Evolutionary conservation across 2,888 invertebrate genomes (phyloP), one percentile per base, ranked within the genome.

Genomic region (Amphipoea lucens): DNA sequence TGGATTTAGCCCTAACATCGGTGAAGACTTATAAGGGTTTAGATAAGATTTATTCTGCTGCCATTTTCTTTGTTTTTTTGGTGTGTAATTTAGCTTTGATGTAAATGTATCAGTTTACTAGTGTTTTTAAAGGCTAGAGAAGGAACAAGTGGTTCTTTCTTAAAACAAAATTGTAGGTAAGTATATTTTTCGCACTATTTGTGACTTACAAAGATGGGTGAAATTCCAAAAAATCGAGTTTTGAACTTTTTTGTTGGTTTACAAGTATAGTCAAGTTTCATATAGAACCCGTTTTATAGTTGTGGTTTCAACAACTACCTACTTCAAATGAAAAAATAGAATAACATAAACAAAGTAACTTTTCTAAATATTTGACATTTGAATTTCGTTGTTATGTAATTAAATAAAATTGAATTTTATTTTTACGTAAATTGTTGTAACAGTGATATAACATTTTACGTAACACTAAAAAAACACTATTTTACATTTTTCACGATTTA

Each of bases 401-500:
- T 48, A 67, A 57, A 48, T 17, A 42, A 51, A 62, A 40, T 6
- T 5, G 1, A 29, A 45, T 29, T 7, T 23, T 36, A 20, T 1
- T 36, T 54, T 63, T 57, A n/a, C n/a, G 17, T n/a, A n/a, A 60
- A 65, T n/a, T 23, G 17, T 45, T 9, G 20, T 3, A 65, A 45
- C 60, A 54, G 1, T n/a, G 14, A 63, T 29, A 57, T 11, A 67
- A 51, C 2, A 5, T 51, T 66, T 67, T 54, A 63, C 36, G 57
- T 69, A 42, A 69, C 45, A 74, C 67, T 65, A 81, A 65, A 65
- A 65, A 54, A 76, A 36, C 23, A 29, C 23, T 65, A 57, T 45
- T 75, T 70, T 68, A 79, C 23, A 78, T 73, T 86, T 87, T 86
- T 81, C 54, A 70, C 80, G 79, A 79, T 82, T 78, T 73, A 51